Evolutionary conservation across 2,797 vertebrate species (phyloP), one percentile per base, ranked within the genome.

Genomic region (Hafferia zeledoni): DNA sequence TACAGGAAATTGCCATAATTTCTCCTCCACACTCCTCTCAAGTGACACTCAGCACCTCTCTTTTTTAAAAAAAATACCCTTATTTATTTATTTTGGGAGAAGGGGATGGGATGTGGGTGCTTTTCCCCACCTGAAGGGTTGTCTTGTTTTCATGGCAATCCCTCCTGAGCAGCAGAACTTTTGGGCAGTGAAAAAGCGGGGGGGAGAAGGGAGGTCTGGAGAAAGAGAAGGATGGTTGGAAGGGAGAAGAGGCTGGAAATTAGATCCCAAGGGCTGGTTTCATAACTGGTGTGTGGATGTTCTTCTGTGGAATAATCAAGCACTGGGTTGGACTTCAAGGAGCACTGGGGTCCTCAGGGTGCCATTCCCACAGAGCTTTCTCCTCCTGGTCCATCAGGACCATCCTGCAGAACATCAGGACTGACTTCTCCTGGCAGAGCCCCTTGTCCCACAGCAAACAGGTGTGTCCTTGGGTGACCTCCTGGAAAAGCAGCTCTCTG

Each of bases 1-100:
- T 96, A 88, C 90, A 97, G 95, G 94, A 98, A 98, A 98, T 98
- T 98, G 97, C 97, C 96, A 39, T 97, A 95, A 98, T 98, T 98
- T 97, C 95, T 95, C 91, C 85, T 94, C 94, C 39, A 17, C 52
- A 52, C 95, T 96, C 93, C 95, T 97, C 94, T 96, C 89, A 60
- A 90, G 90, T 91, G 97, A 96, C 96, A 80, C 93, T 89, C 67
- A 95, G 81, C 77, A 84, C 87, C 70, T 53, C 14, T 78, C 53
- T n/a, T 64, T 3, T 6, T 0, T 0, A 1, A 39, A 39, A 39
- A 39, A 39, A 16, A 12, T 27, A 18, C 22, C 12, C n/a, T 28
- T 91, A 67, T 93, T 91, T 94, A 89, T 94, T 79, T 95, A 76
- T 92, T 91, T 9, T 83, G 75, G 61, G 60, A 83, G 47, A 59